A percentile compares a stretch with the other conserved stretches of the same genome.
Evolutionary conservation across 30 jellyfish, hydroid and myxozoan species (phyloP).

Genomic region (Sanderia malayensis): DNA sequence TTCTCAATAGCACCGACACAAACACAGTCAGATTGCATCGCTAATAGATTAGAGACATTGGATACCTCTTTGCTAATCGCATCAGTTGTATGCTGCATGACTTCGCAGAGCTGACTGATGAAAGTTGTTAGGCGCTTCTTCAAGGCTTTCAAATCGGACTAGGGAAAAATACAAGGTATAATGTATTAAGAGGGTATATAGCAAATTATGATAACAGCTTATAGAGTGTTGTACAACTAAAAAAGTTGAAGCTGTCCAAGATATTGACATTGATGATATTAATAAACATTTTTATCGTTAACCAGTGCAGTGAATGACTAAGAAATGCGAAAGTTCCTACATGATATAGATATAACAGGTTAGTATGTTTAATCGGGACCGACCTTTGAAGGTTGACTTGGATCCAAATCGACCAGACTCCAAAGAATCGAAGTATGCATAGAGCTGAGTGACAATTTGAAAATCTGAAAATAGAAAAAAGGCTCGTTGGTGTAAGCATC

Average conservation of each 20-base stretch:
- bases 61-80: constrained; percentile 69
- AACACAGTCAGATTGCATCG: too few relatives aligned
- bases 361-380: neutral
- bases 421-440: constrained; percentile 61
- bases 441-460: constrained; percentile 39
- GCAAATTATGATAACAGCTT: too few relatives aligned
- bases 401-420: constrained; percentile 55
- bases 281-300: too few relatives aligned
- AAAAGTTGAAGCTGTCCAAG: neutral
- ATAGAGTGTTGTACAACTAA: neutral
- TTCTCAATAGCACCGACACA: too few relatives aligned
- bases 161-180: constrained; percentile 4
- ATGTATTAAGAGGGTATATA: neutral
- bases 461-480: constrained; percentile 60
- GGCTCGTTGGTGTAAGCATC: too few relatives aligned
- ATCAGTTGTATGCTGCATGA: constrained; percentile 77
- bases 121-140: constrained; percentile 55
- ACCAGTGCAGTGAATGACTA: neutral
- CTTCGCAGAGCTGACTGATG: constrained; percentile 84
- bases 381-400: constrained; percentile 77
- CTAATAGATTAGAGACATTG: too few relatives aligned
- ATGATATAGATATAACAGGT: neutral
- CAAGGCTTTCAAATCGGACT: constrained; percentile 67
- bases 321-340: neutral
- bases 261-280: too few relatives aligned